Evolutionary conservation across 2,888 invertebrate genomes (phyloP), one percentile per base, ranked within the genome.

Genomic region (Apantesis nais): DNA sequence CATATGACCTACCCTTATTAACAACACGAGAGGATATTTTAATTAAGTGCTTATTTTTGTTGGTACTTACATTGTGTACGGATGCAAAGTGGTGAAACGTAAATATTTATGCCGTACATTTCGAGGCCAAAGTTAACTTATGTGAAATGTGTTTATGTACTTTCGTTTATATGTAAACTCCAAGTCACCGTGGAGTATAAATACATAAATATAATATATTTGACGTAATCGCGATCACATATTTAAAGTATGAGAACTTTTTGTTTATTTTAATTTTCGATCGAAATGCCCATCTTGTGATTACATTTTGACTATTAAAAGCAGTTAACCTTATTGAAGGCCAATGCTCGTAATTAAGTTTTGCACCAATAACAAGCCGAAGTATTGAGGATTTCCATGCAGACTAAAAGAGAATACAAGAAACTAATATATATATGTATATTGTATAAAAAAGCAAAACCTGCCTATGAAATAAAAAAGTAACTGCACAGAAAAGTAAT

Each of bases 1-100:
- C n/a, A 69, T 74, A 76, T 68, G 68, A 41, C 52, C 55, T 66
- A 29, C 39, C 37, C 29, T 58, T 25, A 37, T 58, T n/a, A 66
- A 55, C n/a, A n/a, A n/a, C 37, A n/a, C 25, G 19, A 48, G 19
- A 31, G 44, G 41, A 41, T 64, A 41, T 64, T 19, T 44, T 44
- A 2, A 31, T 29, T 29, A 25, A 25, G 58, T 29, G 25, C 29
- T 16, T 58, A 58, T 25, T 29, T 58, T 29, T 29, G 29, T 16
- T 58, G 5, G 14, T 29, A 29, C 29, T 29, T 58, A 25, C 29
- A 58, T 29, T 29, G 29, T 29, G 58, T 29, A 14, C 11, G 14
- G 12, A 58, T 25, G 14, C 29, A 58, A 58, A 29, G 14, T 58
- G 4, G 5, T 55, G 14, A 25, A 25, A 55, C 25, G n/a, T 55